Conservation (phyloP, 2,888 invertebrate species). For the Mactromeris polynyma region DNA sequence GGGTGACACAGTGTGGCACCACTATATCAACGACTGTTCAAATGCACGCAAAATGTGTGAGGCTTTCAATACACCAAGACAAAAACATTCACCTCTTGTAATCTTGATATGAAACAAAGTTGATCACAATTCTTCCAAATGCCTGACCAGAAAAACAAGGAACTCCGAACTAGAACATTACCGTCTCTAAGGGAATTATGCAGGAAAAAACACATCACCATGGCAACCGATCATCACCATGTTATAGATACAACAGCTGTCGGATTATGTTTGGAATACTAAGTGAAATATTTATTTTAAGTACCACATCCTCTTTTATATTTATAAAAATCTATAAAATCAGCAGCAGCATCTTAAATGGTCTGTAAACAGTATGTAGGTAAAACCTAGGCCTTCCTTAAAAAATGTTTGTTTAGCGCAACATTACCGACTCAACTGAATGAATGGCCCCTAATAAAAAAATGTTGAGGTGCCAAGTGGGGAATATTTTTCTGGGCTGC, state of each 20-base stretch:
- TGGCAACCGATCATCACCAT: not conserved
- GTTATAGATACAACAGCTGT: not conserved
- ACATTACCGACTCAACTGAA: too few species aligned
- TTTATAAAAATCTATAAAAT: not conserved
- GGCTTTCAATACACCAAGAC: too few species aligned
- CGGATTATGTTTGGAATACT: not conserved
- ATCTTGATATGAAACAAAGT: not conserved
- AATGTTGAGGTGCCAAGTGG: too few species aligned
- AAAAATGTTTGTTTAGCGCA: too few species aligned
- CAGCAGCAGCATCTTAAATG: not conserved
- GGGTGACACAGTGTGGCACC: too few species aligned
- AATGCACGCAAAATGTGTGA: too few species aligned
- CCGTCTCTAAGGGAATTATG: not conserved
- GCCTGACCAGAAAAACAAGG: not conserved
- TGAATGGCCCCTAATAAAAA: too few species aligned
- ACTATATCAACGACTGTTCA: too few species aligned
- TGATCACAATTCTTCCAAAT: not conserved
- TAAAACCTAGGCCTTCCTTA: too few species aligned
- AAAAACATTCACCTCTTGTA: too few species aligned
- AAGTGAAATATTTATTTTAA: constrained; percentile 6
- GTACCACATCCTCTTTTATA: constrained; percentile 9
- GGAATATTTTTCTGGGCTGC: too few species aligned
- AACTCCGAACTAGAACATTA: not conserved
- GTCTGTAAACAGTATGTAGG: too few species aligned
- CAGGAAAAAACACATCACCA: not conserved